Evolutionary conservation across 2,888 invertebrate species (phyloP).

Genomic region (Epirrita christyi): DNA sequence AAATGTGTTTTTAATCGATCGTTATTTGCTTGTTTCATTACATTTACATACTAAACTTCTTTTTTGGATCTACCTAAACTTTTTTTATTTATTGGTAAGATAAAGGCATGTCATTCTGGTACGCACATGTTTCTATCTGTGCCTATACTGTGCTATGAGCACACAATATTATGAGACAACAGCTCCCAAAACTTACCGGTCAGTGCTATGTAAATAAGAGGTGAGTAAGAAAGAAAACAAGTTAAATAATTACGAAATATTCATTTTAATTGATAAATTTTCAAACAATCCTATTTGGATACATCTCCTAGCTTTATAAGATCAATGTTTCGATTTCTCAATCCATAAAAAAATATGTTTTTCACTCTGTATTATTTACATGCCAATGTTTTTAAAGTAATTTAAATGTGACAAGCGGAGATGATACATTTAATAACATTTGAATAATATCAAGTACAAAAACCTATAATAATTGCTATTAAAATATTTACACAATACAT

Average conservation of each 20-base stretch:
- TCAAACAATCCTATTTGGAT: conserved; percentile 56
- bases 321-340: conserved; percentile 50
- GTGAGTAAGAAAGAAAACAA: not conserved
- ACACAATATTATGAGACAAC: too few species aligned
- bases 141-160: too few species aligned
- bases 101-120: too few species aligned
- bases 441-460: conserved; percentile 67
- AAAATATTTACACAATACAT: conserved; percentile 71
- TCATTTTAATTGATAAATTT: conserved; percentile 67
- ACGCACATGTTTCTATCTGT: too few species aligned
- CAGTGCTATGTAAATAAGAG: too few species aligned
- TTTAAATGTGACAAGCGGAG: conserved; percentile 21
- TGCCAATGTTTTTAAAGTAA: conserved; percentile 30
- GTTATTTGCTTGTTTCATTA: too few species aligned
- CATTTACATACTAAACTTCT: too few species aligned
- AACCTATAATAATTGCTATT: conserved; percentile 58
- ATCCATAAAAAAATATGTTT: conserved; percentile 76
- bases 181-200: too few species aligned
- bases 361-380: conserved; percentile 68
- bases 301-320: conserved; percentile 48
- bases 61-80: too few species aligned
- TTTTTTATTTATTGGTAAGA: too few species aligned
- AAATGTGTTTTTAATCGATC: too few species aligned
- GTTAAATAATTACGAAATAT: conserved; percentile 48
- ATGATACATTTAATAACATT: conserved; percentile 42